phyloP scores from a whole-genome alignment of 2,113 vertebrate genomes.

The Brachyhypopomus gauderio region DNA sequence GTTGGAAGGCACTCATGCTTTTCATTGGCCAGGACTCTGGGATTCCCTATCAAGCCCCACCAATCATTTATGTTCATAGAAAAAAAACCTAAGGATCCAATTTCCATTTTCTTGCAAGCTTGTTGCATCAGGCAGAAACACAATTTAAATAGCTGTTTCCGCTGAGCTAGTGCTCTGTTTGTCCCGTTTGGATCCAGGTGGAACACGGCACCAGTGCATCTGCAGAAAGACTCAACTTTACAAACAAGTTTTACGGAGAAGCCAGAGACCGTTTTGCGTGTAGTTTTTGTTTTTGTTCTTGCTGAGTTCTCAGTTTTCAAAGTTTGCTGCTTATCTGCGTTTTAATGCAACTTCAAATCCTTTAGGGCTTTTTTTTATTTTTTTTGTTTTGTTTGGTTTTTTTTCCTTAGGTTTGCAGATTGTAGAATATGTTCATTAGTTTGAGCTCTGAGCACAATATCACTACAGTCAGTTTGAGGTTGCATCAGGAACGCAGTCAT shows the following conservation, averaged over 20 bases:
- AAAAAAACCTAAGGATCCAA: slow-evolving; percentile 65
- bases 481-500: slow-evolving; percentile 56
- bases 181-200: slow-evolving; percentile 44
- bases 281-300: neutral
- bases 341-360: slow-evolving; percentile 58
- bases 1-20: slow-evolving; percentile 15
- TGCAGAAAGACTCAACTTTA: slow-evolving; percentile 35
- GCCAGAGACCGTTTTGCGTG: too few relatives aligned
- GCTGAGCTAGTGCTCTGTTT: slow-evolving; percentile 55
- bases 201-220: slow-evolving; percentile 41
- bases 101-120: slow-evolving; percentile 71
- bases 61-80: slow-evolving; percentile 60
- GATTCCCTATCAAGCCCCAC: slow-evolving; percentile 64
- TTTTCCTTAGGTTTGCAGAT: slow-evolving; percentile 36
- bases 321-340: slow-evolving; percentile 31
- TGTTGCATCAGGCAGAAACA: slow-evolving; percentile 77
- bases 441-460: slow-evolving; percentile 62
- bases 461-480: slow-evolving; percentile 61
- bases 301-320: neutral
- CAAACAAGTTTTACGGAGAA: slow-evolving; percentile 36
- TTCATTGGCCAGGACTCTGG: slow-evolving; percentile 66
- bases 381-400: slow-evolving; percentile 35
- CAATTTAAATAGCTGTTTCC: slow-evolving; percentile 69
- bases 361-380: slow-evolving; percentile 48
- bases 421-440: slow-evolving; percentile 74